A percentile compares a stretch with the other conserved stretches of the same genome.
These are phyloP conservation scores for Rhagonycha lutea DNA, from an alignment of 2,888 invertebrate genomes.

Conservation along the genomic window DNA sequence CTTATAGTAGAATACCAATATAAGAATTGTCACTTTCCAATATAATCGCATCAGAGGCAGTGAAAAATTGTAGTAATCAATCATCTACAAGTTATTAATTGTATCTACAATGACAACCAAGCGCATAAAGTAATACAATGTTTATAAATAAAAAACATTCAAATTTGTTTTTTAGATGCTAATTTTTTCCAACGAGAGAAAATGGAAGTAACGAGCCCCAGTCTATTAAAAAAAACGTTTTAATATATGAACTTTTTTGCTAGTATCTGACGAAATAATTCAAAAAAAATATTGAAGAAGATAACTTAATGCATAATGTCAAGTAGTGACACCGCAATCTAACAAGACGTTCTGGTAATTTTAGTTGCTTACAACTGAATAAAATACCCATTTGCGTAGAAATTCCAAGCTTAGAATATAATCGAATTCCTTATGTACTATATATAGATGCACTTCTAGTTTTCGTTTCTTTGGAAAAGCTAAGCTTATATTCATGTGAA, in stretches of 20 bases:
- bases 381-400: constrained; percentile 14
- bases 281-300: background rate
- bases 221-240: background rate
- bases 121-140: background rate
- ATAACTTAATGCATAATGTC: background rate
- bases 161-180: background rate
- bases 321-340: background rate
- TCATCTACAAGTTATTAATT: constrained; percentile 3
- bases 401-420: constrained; percentile 1
- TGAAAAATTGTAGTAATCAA: constrained; percentile 4
- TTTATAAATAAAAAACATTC: background rate
- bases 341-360: constrained; percentile 5
- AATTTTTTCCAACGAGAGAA: background rate
- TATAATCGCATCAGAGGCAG: background rate
- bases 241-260: background rate
- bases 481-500: constrained; percentile 7
- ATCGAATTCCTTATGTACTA: constrained; percentile 10
- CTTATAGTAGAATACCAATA: background rate
- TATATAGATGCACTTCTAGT: constrained; percentile 2
- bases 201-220: background rate
- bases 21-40: constrained; percentile 3
- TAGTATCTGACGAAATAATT: background rate
- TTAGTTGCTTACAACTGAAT: constrained; percentile 14
- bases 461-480: constrained; percentile 13
- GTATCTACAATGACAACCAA: background rate